Evolutionary conservation across 2,888 invertebrate species (phyloP).

Genomic region (Rhyacophila evoluta): DNA sequence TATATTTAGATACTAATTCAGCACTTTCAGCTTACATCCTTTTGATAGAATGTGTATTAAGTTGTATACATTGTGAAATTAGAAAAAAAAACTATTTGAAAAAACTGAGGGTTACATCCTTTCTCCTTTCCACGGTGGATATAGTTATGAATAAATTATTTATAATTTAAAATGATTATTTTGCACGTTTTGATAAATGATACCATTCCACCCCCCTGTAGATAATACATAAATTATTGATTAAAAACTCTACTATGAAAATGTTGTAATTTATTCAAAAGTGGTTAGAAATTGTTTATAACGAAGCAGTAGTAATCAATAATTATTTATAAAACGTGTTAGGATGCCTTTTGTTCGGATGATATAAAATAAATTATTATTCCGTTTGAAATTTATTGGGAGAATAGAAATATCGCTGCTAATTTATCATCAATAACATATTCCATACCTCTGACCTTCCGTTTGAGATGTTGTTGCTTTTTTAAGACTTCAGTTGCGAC

Average conservation of each 20-base stretch:
- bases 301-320: conserved; percentile 9
- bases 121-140: no score
- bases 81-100: no score
- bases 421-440: conserved; percentile 4
- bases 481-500: conserved; percentile 1
- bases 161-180: neutral
- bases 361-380: neutral
- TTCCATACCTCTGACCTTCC: conserved; percentile 1
- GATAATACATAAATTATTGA: neutral
- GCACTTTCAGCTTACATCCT: no score
- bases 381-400: neutral
- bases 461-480: neutral
- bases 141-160: no score
- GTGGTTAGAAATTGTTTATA: neutral
- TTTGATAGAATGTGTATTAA: no score
- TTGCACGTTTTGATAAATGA: neutral
- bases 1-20: no score
- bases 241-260: neutral
- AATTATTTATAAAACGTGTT: neutral
- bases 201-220: neutral
- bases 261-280: neutral
- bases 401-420: neutral
- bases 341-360: neutral
- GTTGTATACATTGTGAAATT: no score
- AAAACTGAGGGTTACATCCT: no score